Conservation (phyloP, 2,888 invertebrate genomes). For the Oscheius sp. region DNA sequence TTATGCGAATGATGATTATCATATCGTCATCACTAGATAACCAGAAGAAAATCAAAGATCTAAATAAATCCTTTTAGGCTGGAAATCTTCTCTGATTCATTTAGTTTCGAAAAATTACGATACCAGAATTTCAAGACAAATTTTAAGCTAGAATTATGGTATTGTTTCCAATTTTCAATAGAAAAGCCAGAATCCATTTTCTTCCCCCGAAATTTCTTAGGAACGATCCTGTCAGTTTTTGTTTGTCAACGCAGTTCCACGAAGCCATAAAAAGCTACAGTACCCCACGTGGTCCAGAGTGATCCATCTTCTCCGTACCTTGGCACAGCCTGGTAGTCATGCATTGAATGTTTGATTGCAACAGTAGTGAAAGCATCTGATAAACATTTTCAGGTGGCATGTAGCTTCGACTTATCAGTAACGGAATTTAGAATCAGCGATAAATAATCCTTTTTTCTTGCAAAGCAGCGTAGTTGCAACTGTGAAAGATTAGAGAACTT, state of each 20-base stretch:
- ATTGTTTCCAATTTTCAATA: background rate
- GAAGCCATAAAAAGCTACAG: slow-evolving; percentile 6
- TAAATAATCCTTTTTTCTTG: too few species aligned
- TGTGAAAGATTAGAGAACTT: too few species aligned
- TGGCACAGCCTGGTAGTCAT: slow-evolving; percentile 2
- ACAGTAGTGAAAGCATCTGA: slow-evolving; percentile 18
- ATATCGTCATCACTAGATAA: too few species aligned
- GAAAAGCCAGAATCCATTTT: background rate
- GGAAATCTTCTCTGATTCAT: background rate
- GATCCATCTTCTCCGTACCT: slow-evolving; percentile 22
- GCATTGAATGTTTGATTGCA: background rate
- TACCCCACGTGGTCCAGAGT: slow-evolving; percentile 9
- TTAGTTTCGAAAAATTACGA: background rate
- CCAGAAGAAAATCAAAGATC: too few species aligned
- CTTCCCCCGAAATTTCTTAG: background rate
- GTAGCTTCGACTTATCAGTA: too few species aligned
- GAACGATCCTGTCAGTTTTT: background rate
- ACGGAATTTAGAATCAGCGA: too few species aligned
- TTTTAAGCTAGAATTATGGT: too few species aligned
- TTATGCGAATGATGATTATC: slow-evolving; percentile 7
- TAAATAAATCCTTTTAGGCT: background rate
- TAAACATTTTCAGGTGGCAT: slow-evolving; percentile 9
- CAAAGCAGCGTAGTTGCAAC: too few species aligned
- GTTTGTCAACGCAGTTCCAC: background rate
- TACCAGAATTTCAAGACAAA: too few species aligned